Conservation (phyloP, 2,797 vertebrate genomes). For the Thamnophis elegans region DNA sequence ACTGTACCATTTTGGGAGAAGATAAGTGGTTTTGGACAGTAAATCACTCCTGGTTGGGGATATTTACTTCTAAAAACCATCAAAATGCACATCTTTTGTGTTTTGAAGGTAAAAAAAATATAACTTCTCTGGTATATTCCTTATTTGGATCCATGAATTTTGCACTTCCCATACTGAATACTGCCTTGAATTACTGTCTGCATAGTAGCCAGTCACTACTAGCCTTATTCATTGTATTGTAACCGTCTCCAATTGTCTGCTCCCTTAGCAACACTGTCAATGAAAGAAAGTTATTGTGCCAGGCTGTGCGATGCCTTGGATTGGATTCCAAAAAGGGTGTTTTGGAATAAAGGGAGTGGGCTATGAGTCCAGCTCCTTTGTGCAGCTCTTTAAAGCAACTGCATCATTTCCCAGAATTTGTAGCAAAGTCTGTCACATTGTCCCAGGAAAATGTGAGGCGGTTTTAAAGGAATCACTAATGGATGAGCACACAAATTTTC, state of each 20-base stretch:
- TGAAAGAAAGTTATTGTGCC: background rate
- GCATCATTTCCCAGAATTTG: background rate
- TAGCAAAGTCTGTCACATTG: background rate
- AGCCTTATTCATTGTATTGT: background rate
- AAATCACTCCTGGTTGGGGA: background rate
- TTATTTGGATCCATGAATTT: background rate
- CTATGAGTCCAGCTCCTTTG: background rate
- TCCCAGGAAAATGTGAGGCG: background rate
- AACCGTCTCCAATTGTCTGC: background rate
- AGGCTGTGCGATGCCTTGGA: background rate
- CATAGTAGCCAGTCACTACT: background rate
- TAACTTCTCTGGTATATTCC: background rate
- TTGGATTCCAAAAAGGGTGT: background rate
- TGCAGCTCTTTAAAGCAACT: background rate
- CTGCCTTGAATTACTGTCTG: background rate
- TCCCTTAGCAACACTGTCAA: background rate
- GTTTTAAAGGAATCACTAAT: background rate
- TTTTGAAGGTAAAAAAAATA: background rate
- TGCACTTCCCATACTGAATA: background rate
- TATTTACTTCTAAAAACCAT: background rate
- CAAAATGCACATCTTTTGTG: background rate
- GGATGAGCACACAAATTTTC: background rate
- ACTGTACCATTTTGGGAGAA: background rate
- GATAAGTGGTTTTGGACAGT: background rate
- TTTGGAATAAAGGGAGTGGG: background rate